Evolutionary conservation across 2,113 vertebrate species (phyloP).

Genomic region (Grantiella picta): DNA sequence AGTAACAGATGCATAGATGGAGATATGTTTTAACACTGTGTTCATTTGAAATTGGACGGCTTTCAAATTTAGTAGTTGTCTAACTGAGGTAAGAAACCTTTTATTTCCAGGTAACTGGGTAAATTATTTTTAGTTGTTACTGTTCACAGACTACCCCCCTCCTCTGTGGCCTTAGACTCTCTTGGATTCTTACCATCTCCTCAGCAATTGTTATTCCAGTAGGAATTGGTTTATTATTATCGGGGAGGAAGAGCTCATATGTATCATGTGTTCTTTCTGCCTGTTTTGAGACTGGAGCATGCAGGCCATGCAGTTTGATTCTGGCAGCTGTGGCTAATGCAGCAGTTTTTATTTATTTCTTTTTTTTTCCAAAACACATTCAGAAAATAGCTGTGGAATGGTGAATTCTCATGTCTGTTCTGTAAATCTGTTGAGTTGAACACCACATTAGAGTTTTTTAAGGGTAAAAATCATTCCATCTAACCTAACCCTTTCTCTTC

Average conservation of each 20-base stretch:
- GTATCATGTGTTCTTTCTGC: background rate
- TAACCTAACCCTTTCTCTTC: background rate
- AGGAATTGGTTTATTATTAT: background rate
- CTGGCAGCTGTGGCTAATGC: background rate
- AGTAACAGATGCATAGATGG: background rate
- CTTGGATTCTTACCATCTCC: background rate
- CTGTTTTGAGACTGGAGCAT: background rate
- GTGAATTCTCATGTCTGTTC: background rate
- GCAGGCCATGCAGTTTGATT: background rate
- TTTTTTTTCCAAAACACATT: background rate
- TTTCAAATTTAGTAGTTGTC: background rate
- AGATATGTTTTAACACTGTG: background rate
- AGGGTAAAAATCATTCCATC: fast-evolving
- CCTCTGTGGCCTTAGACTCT: background rate
- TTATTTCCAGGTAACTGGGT: background rate
- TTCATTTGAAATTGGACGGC: background rate
- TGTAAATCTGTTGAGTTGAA: background rate
- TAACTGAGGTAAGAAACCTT: background rate
- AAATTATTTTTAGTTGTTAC: background rate
- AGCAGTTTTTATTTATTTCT: no score
- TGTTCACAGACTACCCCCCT: background rate
- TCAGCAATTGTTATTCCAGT: background rate
- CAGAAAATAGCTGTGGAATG: background rate
- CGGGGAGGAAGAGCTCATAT: background rate
- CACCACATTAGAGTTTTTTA: background rate